phyloP scores from a whole-genome alignment of 2,888 invertebrate species.

The Lysandra coridon region DNA sequence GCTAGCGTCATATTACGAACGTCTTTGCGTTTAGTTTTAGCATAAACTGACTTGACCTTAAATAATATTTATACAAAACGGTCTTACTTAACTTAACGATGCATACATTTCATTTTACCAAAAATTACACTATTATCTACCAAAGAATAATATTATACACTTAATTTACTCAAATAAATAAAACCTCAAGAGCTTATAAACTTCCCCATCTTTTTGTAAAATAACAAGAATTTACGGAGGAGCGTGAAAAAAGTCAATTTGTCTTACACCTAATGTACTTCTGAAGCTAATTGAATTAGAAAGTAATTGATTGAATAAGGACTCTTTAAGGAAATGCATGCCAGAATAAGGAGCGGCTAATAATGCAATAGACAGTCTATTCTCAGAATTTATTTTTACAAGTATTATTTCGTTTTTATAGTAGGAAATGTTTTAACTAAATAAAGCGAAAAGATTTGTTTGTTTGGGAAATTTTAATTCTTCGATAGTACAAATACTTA shows the following conservation, averaged over 20 bases:
- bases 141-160: neutral
- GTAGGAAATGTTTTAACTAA: no score
- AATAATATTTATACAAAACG: no score
- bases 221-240: conserved; percentile 59
- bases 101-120: neutral
- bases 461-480: no score
- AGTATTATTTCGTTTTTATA: neutral
- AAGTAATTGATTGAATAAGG: conserved; percentile 37
- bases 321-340: conserved; percentile 28
- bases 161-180: neutral
- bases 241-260: conserved; percentile 68
- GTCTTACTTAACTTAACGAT: no score
- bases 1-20: no score
- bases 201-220: conserved; percentile 6
- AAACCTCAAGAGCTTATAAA: conserved; percentile 18
- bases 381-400: neutral
- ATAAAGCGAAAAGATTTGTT: no score
- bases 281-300: conserved; percentile 67
- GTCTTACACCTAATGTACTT: conserved; percentile 66
- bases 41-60: no score
- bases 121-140: neutral
- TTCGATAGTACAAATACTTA: no score
- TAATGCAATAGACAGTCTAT: neutral
- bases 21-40: no score
- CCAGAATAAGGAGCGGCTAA: conserved; percentile 30